phyloP scores from a whole-genome alignment of 2,797 vertebrate species.

The Heteromormyrus szaboi region DNA sequence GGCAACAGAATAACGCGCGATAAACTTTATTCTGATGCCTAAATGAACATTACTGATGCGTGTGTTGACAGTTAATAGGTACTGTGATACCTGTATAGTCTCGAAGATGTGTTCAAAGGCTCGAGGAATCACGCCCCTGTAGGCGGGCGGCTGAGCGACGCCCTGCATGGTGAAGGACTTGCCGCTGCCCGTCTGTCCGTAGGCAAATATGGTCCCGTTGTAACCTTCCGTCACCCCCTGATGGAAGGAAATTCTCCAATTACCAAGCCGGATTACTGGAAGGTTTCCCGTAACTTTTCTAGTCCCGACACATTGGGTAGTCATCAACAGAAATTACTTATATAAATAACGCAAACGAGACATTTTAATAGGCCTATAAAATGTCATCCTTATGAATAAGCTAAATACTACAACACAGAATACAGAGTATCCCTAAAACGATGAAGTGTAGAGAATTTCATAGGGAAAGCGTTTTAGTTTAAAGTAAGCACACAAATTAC shows the following conservation, averaged over 20 bases:
- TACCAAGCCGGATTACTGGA: not conserved
- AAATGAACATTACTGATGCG: not conserved
- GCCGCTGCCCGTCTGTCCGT: conserved; percentile 84
- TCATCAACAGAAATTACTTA: not conserved
- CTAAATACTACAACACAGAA: not conserved
- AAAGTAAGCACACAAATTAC: not conserved
- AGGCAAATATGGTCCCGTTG: conserved; percentile 86
- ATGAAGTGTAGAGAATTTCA: not conserved
- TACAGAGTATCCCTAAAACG: not conserved
- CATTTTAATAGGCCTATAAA: not conserved
- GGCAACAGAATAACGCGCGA: not conserved
- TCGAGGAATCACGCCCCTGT: conserved; percentile 74
- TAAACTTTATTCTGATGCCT: not conserved
- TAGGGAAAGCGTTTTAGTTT: not conserved
- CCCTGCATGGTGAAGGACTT: conserved; percentile 93
- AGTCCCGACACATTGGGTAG: not conserved
- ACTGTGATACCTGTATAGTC: conserved; percentile 61
- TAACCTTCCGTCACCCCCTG: conserved; percentile 85
- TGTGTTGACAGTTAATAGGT: not conserved
- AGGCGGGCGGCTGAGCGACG: conserved; percentile 55
- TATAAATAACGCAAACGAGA: not conserved
- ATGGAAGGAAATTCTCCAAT: not conserved
- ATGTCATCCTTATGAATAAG: not conserved
- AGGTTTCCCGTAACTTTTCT: not conserved
- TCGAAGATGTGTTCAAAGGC: too few relatives aligned